phyloP scores from a whole-genome alignment of 2,113 vertebrate genomes.

The Recurvirostra avosetta region DNA sequence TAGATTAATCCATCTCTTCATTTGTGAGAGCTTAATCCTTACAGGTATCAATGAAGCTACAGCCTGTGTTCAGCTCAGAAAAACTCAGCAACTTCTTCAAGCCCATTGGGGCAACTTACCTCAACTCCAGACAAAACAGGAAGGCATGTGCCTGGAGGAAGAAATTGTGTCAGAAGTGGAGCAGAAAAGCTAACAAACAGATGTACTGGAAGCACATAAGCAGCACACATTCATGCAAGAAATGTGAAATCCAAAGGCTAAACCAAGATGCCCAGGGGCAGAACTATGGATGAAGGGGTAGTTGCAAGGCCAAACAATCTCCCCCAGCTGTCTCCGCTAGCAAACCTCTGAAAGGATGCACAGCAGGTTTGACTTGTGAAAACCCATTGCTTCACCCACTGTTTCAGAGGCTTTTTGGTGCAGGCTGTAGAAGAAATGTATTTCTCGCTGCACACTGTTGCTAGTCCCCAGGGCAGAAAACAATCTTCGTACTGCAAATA shows the following conservation, averaged over 20 bases:
- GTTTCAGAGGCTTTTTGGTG: background rate
- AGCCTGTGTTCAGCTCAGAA: background rate
- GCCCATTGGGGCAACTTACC: background rate
- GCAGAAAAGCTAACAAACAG: background rate
- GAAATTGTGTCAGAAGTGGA: background rate
- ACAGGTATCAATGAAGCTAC: background rate
- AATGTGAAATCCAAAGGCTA: background rate
- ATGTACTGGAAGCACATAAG: background rate
- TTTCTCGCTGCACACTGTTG: background rate
- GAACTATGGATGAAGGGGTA: background rate
- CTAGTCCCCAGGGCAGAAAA: background rate
- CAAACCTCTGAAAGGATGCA: background rate
- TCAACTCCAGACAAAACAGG: background rate
- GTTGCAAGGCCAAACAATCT: background rate
- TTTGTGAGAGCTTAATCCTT: background rate
- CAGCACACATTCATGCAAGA: background rate
- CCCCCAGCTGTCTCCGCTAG: too few relatives aligned
- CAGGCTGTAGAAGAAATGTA: background rate
- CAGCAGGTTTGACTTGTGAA: background rate
- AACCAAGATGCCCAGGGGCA: background rate
- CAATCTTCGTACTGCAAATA: background rate
- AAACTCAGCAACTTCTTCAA: background rate
- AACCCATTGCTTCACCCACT: background rate
- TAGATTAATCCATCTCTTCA: too few relatives aligned
- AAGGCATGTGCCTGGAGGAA: background rate